Conservation (phyloP, 2,113 vertebrate genomes). For the Mionectes macconnelli region DNA sequence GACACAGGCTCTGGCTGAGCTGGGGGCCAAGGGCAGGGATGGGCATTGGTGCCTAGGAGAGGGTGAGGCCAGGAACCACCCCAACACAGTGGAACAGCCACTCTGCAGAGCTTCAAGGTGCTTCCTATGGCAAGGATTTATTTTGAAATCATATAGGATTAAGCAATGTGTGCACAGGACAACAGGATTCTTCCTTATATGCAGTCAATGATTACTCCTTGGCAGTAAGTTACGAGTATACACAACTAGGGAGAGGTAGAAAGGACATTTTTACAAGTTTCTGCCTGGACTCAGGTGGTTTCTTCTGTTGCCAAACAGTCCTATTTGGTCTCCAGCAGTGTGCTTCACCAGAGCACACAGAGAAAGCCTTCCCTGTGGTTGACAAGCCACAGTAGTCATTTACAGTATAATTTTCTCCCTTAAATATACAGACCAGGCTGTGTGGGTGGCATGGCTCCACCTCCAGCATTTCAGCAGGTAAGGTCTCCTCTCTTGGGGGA, state of each 20-base stretch:
- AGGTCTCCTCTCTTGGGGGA: fast-evolving
- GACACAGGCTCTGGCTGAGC: not conserved
- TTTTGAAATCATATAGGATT: not conserved
- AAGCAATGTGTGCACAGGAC: not conserved
- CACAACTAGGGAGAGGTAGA: not conserved
- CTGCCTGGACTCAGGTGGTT: not conserved
- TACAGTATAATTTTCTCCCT: not conserved
- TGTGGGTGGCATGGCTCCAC: fast-evolving
- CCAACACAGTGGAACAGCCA: fast-evolving
- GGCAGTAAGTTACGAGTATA: not conserved
- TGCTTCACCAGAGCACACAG: fast-evolving
- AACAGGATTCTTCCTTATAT: not conserved
- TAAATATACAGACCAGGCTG: not conserved
- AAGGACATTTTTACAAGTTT: not conserved
- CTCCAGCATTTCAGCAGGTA: not conserved
- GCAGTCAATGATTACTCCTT: not conserved
- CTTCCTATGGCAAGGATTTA: not conserved
- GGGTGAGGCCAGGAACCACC: not conserved
- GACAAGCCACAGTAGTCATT: not conserved
- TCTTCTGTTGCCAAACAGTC: not conserved
- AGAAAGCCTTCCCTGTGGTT: not conserved
- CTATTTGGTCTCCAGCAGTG: not conserved
- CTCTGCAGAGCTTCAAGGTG: fast-evolving
- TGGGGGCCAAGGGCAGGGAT: not conserved
- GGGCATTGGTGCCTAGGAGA: fast-evolving